Evolutionary conservation across 2,113 vertebrate species (phyloP).

Genomic region (Smithornis capensis): DNA sequence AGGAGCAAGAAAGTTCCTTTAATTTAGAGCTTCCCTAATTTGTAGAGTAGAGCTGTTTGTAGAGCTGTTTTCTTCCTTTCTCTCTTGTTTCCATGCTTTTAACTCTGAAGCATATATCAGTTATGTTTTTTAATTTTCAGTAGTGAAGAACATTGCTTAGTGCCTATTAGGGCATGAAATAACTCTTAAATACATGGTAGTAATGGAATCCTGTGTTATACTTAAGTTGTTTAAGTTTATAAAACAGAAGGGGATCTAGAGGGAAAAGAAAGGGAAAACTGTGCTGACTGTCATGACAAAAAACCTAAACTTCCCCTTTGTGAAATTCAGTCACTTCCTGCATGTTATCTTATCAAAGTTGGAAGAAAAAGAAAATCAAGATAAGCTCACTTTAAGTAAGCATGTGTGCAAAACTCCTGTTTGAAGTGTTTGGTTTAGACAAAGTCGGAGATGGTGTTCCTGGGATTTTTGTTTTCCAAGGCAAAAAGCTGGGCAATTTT

Average conservation of each 20-base stretch:
- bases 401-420: accelerated
- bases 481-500: neutral
- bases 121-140: neutral
- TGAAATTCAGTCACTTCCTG: neutral
- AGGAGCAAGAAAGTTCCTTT: neutral
- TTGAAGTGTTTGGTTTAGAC: neutral
- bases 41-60: neutral
- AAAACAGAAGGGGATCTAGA: neutral
- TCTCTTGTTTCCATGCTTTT: neutral
- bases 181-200: neutral
- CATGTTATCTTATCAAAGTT: neutral
- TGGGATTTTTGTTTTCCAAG: neutral
- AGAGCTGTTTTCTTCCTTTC: neutral
- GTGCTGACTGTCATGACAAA: neutral
- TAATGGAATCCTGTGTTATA: neutral
- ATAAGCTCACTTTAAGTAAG: neutral
- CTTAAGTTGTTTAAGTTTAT: neutral
- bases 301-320: neutral
- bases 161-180: neutral
- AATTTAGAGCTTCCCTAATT: neutral
- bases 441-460: neutral
- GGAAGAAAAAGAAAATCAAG: neutral
- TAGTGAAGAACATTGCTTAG: neutral
- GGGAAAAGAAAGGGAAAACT: neutral
- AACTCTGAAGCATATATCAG: neutral